Base-by-base conservation (phyloP, 2,113 vertebrate species). In the Sceloporus undulatus region DNA sequence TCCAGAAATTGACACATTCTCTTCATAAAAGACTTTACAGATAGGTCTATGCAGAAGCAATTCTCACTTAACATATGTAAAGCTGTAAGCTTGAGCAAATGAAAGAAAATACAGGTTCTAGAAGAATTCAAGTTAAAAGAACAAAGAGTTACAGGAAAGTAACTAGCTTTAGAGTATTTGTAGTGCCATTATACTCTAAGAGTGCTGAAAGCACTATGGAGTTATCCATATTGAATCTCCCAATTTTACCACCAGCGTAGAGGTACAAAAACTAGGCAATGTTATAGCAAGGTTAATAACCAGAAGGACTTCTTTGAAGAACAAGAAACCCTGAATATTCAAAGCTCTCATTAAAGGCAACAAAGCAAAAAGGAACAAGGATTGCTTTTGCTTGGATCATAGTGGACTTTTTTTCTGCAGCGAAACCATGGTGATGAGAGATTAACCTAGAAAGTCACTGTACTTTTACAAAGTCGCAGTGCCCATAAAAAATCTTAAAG, bases 401-500 rank as follows among this genome's bases (percentile, higher is more conserved):
- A 79, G 21, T 18, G 65, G 18, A n/a, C 59, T 52, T 79, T 71
- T 84, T 54, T 34, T 71, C 14, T 56, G 40, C 66, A 73, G 9
- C 9, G 59, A 27, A 77, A 85, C 19, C 29, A 73, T 29, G 27
- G 38, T 29, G 80, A 81, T 70, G 18, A 48, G 56, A 81, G n/a
- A 65, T 54, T 84, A 90, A 59, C 59, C 78, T n/a, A 81, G 80
- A 59, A 65, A 85, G 21, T 84, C 75, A 52, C 38, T 54, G 34
- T 74, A 13, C 38, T 81, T 86, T 88, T 73, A 84, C 25, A 21
- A 68, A 87, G 81, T 88, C 81, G 10, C 48, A 83, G 76, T 88
- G 87, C 74, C 74, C 87, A 77, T 71, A 78, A 88, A 84, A 75
- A 88, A 66, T 81, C 74, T 86, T 73, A 82, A 89, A 73, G 71